Conservation (phyloP, 23 tunicate genomes). For the Trididemnum miniatum region DNA sequence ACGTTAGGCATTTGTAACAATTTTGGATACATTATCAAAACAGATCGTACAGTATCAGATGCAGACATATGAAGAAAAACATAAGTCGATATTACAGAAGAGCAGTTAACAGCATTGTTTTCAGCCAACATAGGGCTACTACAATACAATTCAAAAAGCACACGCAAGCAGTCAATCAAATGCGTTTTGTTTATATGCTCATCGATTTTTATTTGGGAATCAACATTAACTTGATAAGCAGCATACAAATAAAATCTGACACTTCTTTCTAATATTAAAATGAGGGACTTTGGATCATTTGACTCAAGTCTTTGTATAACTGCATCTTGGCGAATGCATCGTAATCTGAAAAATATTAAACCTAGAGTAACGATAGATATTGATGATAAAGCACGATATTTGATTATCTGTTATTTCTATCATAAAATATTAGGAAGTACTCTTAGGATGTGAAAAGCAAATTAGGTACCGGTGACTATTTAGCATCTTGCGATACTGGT, state of each 20-base stretch:
- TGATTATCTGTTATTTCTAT: too few relatives aligned
- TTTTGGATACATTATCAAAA: constrained; percentile 36
- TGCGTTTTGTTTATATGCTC: constrained; percentile 61
- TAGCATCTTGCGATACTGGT: too few relatives aligned
- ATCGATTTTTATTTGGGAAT: constrained; percentile 48
- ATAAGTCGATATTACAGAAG: constrained; percentile 30
- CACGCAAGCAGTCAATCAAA: constrained; percentile 49
- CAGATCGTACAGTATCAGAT: constrained; percentile 5
- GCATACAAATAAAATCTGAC: constrained; percentile 69
- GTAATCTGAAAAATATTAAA: constrained; percentile 49
- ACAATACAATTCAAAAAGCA: constrained; percentile 39
- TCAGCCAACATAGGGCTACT: not conserved
- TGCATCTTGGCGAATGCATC: constrained; percentile 88
- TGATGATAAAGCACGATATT: too few relatives aligned
- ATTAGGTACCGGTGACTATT: too few relatives aligned
- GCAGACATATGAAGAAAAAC: constrained; percentile 32
- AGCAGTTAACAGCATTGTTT: not conserved
- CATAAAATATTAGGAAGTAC: too few relatives aligned
- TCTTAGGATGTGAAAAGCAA: too few relatives aligned
- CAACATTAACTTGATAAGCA: not conserved
- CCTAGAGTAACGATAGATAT: too few relatives aligned
- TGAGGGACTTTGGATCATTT: constrained; percentile 19
- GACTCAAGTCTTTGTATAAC: constrained; percentile 62
- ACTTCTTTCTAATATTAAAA: constrained; percentile 55
- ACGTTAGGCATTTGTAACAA: constrained; percentile 13